Evolutionary conservation across 2,797 vertebrate species (phyloP).

Genomic region (Scarus forsteni): DNA sequence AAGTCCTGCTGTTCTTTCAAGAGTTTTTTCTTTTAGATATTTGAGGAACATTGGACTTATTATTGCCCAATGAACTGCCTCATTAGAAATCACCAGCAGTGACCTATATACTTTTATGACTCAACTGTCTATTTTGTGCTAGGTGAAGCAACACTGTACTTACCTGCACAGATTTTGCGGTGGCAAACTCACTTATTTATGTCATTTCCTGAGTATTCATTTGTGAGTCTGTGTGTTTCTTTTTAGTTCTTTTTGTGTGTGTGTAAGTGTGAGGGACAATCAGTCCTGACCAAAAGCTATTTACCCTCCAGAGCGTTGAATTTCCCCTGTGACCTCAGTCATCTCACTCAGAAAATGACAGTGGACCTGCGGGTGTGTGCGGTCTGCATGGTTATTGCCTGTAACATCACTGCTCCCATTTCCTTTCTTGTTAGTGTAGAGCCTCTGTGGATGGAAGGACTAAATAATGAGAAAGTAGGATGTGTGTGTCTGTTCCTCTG

Average conservation of each 20-base stretch:
- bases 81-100: background rate
- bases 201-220: conserved; percentile 11
- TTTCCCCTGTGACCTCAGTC: conserved; percentile 73
- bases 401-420: conserved; percentile 77
- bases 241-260: conserved; percentile 12
- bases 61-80: background rate
- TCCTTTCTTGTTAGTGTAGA: conserved; percentile 75
- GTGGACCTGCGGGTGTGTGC: conserved; percentile 37
- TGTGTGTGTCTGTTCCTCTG: conserved; percentile 6
- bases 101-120: background rate
- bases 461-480: conserved; percentile 71
- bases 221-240: conserved; percentile 18
- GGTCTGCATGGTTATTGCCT: conserved; percentile 57
- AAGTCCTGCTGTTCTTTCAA: no score
- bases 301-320: conserved; percentile 65
- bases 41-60: no score
- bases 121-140: conserved; percentile 3
- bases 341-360: conserved; percentile 75
- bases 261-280: conserved; percentile 35
- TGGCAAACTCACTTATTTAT: conserved; percentile 1
- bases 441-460: conserved; percentile 67
- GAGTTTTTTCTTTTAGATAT: no score
- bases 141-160: conserved; percentile 1
- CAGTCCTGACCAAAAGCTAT: conserved; percentile 64
- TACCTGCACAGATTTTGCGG: background rate